Conservation (phyloP, 2,797 vertebrate species). For the Tapera naevia region DNA sequence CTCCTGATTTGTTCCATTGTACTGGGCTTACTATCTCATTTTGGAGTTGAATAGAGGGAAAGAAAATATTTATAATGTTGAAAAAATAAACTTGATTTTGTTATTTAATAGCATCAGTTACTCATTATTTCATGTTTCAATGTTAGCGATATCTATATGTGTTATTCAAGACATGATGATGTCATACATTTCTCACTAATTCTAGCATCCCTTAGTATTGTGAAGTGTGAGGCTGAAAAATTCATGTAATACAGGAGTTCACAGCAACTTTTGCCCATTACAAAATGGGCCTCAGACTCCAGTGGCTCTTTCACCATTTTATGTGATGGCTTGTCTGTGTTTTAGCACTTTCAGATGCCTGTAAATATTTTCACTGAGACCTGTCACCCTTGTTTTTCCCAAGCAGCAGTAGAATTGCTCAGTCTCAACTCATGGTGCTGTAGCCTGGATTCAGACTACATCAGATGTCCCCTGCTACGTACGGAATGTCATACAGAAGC, state of each 20-base stretch:
- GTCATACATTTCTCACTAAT: background rate
- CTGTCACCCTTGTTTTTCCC: background rate
- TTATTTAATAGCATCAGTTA: conserved; percentile 42
- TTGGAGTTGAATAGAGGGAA: conserved; percentile 25
- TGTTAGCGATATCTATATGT: background rate
- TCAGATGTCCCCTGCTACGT: background rate
- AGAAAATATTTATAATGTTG: conserved; percentile 52
- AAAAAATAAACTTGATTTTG: conserved; percentile 64
- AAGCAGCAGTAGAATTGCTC: background rate
- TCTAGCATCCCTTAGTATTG: background rate
- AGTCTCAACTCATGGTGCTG: background rate
- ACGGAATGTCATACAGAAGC: background rate
- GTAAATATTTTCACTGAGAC: background rate
- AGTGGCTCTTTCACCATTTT: background rate
- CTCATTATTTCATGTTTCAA: conserved; percentile 7
- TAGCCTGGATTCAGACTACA: background rate
- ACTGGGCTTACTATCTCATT: conserved; percentile 34
- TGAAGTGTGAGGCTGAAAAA: background rate
- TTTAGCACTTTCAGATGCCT: background rate
- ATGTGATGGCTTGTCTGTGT: background rate
- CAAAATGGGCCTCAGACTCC: background rate
- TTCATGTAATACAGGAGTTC: background rate
- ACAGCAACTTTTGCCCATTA: background rate
- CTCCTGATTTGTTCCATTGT: conserved; percentile 11
- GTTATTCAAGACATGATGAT: background rate